Conservation (phyloP, 2,888 invertebrate species). For the Xylota sylvarum region DNA sequence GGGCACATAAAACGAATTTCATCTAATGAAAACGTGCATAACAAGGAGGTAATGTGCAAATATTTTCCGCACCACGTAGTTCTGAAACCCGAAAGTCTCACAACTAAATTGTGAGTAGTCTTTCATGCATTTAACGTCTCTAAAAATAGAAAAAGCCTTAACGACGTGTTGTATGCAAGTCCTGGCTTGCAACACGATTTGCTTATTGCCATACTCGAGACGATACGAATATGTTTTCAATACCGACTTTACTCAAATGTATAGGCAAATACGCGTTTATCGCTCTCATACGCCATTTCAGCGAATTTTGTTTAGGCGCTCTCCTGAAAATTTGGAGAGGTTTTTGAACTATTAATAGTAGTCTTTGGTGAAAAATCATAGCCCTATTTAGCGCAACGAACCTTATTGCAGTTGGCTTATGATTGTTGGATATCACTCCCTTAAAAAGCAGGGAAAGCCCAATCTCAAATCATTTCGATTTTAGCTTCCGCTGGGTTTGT, state of each 20-base stretch:
- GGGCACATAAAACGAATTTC: too few relatives aligned
- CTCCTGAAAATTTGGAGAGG: neutral
- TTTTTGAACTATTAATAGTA: neutral
- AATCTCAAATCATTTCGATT: constrained; percentile 53
- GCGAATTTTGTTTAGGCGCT: neutral
- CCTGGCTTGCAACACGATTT: neutral
- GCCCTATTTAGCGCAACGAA: constrained; percentile 47
- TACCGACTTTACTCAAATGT: too few relatives aligned
- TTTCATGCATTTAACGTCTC: neutral
- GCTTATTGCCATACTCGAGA: neutral
- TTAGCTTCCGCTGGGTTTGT: constrained; percentile 48
- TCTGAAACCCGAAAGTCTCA: neutral
- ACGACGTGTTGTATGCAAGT: neutral
- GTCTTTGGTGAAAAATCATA: neutral
- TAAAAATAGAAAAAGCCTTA: neutral
- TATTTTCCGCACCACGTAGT: neutral
- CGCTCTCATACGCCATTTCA: neutral
- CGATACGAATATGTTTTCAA: neutral
- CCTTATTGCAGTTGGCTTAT: constrained; percentile 56
- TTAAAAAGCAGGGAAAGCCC: constrained; percentile 16
- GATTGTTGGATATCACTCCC: constrained; percentile 50
- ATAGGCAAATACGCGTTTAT: neutral
- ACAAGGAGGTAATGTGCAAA: too few relatives aligned
- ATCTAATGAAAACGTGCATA: too few relatives aligned
- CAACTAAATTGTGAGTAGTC: neutral